Conservation (phyloP, 1,140 invertebrate genomes). For the Gryllus bimaculatus region DNA sequence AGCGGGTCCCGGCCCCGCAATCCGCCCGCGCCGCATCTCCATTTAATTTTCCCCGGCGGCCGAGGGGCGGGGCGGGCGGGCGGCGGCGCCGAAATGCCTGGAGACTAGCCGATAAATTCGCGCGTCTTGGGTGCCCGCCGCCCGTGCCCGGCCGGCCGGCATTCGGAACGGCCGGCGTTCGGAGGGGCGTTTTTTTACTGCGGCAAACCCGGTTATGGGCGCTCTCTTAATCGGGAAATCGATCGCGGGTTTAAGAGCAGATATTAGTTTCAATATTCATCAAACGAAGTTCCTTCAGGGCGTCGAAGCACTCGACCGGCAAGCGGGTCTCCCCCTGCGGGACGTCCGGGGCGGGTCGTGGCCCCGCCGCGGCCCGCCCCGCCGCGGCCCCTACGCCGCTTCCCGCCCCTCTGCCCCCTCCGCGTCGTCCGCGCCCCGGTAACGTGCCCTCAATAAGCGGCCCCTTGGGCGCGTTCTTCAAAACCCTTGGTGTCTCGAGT, state of each 20-base stretch:
- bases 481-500: not conserved
- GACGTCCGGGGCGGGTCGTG: not conserved
- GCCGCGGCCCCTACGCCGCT: not conserved
- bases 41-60: not conserved
- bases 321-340: not conserved
- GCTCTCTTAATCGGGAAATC: not conserved
- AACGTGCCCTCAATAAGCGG: not conserved
- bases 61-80: no score
- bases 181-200: not conserved
- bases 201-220: not conserved
- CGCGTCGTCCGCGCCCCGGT: not conserved
- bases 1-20: no score
- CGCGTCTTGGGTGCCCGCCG: not conserved
- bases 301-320: not conserved
- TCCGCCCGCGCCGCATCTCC: not conserved
- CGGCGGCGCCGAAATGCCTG: no score
- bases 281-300: not conserved
- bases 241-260: not conserved
- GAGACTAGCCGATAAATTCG: not conserved
- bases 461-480: not conserved
- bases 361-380: no score
- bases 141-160: no score
- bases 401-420: not conserved
- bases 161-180: no score
- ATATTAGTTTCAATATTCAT: slow-evolving; percentile 6